phyloP scores from a whole-genome alignment of 2,113 vertebrate species.

The Chloroceryle aenea region DNA sequence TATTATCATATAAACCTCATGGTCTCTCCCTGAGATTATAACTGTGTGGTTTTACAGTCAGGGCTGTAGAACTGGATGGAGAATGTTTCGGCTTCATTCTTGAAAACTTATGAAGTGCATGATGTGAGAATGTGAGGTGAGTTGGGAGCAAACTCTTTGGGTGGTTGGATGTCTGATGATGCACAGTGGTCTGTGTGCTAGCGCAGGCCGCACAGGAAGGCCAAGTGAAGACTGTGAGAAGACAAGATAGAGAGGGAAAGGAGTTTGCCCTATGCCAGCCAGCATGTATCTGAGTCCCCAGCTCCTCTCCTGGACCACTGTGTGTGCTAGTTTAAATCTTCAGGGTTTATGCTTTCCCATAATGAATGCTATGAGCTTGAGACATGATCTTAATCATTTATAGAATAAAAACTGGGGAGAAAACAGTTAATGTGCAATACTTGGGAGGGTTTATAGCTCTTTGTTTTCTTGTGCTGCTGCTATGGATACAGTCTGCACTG shows the following conservation, averaged over 20 bases:
- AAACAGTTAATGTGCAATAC: not conserved
- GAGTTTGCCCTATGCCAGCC: not conserved
- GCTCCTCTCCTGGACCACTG: not conserved
- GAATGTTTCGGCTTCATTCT: not conserved
- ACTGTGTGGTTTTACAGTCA: not conserved
- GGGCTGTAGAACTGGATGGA: not conserved
- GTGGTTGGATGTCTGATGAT: not conserved
- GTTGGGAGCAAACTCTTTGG: not conserved
- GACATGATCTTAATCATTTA: not conserved
- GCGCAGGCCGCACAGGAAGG: not conserved
- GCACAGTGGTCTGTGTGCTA: not conserved
- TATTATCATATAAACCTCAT: not conserved
- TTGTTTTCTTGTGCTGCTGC: not conserved
- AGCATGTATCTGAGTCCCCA: not conserved
- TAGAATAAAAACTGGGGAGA: not conserved
- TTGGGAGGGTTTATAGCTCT: not conserved
- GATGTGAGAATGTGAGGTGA: rapidly evolving
- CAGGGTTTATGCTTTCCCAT: not conserved
- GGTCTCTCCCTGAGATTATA: not conserved
- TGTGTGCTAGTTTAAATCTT: not conserved
- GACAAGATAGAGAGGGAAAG: not conserved
- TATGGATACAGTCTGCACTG: not conserved
- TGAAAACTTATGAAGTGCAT: rapidly evolving
- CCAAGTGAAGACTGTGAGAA: not conserved
- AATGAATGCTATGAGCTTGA: not conserved